Conservation (phyloP, 2,888 invertebrate genomes). For the Deladenus siricidicola region DNA sequence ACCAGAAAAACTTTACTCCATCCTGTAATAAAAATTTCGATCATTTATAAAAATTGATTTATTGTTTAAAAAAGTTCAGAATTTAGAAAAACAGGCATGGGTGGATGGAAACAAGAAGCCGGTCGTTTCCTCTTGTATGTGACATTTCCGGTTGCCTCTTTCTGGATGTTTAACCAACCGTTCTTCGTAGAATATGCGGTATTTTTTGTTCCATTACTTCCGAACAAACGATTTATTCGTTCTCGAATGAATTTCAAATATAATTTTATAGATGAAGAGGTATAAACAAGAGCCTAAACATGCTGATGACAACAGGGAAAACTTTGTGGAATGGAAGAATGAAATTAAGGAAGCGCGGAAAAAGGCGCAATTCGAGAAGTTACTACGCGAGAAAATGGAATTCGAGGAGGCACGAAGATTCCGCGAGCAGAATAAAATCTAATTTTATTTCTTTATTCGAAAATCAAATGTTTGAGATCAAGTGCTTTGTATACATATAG, state of each 20-base stretch:
- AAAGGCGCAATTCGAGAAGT: background rate
- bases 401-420: background rate
- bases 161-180: slow-evolving; percentile 6
- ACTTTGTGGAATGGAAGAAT: background rate
- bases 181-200: background rate
- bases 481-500: no score
- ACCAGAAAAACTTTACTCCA: no score
- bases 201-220: background rate
- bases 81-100: no score
- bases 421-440: background rate
- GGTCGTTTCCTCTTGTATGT: background rate
- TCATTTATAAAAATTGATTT: no score
- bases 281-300: background rate
- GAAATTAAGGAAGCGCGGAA: background rate
- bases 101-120: slow-evolving; percentile 7
- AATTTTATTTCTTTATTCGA: no score
- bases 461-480: no score
- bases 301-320: background rate
- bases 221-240: background rate
- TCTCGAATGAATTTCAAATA: background rate
- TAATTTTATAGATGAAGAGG: background rate
- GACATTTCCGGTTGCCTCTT: slow-evolving; percentile 1
- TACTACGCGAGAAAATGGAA: background rate
- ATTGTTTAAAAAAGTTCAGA: no score
- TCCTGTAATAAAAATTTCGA: no score